A percentile compares a stretch with the other conserved stretches of the same genome.
Conservation (phyloP, 2,888 invertebrate genomes). For the Strigamia crassipes region DNA sequence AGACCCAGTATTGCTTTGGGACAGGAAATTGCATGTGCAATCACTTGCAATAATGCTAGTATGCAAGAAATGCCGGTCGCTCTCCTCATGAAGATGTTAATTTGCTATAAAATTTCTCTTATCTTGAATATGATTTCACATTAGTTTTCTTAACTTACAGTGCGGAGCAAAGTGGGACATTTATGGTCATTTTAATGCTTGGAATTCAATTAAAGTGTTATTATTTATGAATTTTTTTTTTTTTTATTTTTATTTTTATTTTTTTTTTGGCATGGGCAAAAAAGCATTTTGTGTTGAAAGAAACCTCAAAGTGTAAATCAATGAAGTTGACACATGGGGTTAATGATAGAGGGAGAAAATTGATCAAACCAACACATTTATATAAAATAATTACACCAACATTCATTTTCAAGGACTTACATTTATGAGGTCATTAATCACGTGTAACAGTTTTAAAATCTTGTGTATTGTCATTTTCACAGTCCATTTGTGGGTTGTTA, state of each 20-base stretch:
- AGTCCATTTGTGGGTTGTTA: not conserved
- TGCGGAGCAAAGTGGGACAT: not conserved
- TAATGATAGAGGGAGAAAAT: not conserved
- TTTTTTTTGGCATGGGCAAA: not conserved
- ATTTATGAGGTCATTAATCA: not conserved
- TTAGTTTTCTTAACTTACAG: not conserved
- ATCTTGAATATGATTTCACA: not conserved
- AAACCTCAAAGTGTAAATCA: conserved; percentile 5
- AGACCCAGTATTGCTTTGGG: not conserved
- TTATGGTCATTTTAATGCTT: not conserved
- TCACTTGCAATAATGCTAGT: not conserved
- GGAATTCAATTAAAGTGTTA: not conserved
- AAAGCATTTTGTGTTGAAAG: not conserved
- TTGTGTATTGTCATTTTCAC: not conserved
- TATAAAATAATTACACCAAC: conserved; percentile 18
- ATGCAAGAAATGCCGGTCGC: conserved; percentile 2
- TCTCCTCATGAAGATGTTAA: not conserved
- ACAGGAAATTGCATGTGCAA: conserved; percentile 23
- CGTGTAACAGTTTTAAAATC: not conserved
- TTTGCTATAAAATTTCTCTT: not conserved
- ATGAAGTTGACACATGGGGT: conserved; percentile 9
- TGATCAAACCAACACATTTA: not conserved
- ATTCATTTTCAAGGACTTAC: not conserved
- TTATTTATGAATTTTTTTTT: not conserved
- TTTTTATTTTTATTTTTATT: not conserved